Conservation (phyloP, 2,113 vertebrate species). For the Fregetta grallaria region DNA sequence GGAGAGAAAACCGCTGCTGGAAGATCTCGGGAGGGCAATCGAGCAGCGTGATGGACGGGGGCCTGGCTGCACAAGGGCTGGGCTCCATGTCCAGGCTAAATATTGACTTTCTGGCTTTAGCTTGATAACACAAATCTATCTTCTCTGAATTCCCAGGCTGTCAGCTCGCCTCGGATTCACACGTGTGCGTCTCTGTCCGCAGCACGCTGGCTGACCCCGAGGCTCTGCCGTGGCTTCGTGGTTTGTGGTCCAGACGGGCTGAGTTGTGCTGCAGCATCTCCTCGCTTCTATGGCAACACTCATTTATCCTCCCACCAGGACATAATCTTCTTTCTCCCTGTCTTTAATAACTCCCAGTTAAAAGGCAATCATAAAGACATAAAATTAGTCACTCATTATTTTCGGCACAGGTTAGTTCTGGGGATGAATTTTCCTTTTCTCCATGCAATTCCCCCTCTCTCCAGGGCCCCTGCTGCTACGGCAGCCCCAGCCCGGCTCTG, state of each 20-base stretch:
- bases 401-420: not conserved
- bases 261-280: not conserved
- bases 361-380: not conserved
- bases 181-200: fast-evolving
- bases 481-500: not conserved
- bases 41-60: not conserved
- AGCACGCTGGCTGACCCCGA: fast-evolving
- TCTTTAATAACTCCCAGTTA: not conserved
- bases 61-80: not conserved
- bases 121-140: not conserved
- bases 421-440: not conserved
- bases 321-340: not conserved
- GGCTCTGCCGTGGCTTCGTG: fast-evolving
- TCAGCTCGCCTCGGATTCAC: not conserved
- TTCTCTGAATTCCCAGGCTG: not conserved
- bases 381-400: constrained; percentile 28
- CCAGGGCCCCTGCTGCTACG: not conserved
- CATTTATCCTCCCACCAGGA: constrained; percentile 1
- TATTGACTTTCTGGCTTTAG: not conserved
- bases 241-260: not conserved
- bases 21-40: not conserved
- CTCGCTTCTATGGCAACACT: not conserved
- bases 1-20: not conserved
- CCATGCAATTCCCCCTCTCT: not conserved
- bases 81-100: not conserved